Evolutionary conservation across 2,113 vertebrate species (phyloP), one percentile per base, ranked within the genome.

Genomic region (Tetrax tetrax): DNA sequence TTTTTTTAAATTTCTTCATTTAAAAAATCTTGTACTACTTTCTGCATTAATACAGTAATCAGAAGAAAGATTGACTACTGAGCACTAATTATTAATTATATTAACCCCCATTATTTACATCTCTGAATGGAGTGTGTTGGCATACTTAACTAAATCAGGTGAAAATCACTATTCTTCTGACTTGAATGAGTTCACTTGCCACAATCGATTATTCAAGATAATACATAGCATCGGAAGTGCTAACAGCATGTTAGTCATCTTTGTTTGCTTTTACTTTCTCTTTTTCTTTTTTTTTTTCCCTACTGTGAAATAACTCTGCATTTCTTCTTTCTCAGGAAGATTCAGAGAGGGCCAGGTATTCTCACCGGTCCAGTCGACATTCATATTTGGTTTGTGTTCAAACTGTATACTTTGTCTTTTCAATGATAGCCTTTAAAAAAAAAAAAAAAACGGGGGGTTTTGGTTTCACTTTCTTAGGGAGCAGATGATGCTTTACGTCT

Each of bases 301-400:
- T 25, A 12, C 51, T 50, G 1, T 53, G 68, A 82, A 94, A 57
- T 98, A 97, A 96, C 50, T 71, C 87, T 94, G 23, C 75, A 66
- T 95, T 93, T 98, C 95, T 98, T 96, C 95, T 97, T 97, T 98
- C 95, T 96, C 96, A 99, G 99, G 99, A 99, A 97, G 99, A 99
- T 96, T 94, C 99, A 85, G 99, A 99, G 95, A 99, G 98, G 96
- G 99, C 99, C 97, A 98, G 98, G 97, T 96, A 98, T 96, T 98
- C 98, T 96, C 96, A 97, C 96, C 97, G 95, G 91, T 98, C 98
- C 97, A 98, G 97, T 98, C 98, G 80, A 93, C 97, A 93, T 93
- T 98, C 97, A 92, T 98, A 97, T 65, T 98, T 98, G 99, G 99
- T 99, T 98, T 98, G 99, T 99, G 98, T 96, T 97, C 50, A 72